phyloP scores from a whole-genome alignment of 2,888 invertebrate genomes.

The Thymelicus lineola region DNA sequence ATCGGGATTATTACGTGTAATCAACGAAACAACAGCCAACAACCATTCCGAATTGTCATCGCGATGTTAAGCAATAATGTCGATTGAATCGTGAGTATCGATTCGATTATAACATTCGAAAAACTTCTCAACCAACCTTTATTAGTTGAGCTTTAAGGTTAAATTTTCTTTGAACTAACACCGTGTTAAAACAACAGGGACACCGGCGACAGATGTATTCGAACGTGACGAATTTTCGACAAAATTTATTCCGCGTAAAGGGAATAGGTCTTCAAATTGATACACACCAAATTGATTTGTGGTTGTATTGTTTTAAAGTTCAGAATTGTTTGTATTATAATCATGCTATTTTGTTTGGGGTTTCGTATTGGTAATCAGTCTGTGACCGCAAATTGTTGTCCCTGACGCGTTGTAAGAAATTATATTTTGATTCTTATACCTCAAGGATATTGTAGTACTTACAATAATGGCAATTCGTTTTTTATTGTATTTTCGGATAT shows the following conservation, averaged over 20 bases:
- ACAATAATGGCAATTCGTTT: slow-evolving; percentile 40
- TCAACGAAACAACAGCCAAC: slow-evolving; percentile 63
- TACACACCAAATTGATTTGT: slow-evolving; percentile 43
- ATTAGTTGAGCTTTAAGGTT: slow-evolving; percentile 36
- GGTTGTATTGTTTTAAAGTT: slow-evolving; percentile 42
- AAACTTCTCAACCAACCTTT: neutral
- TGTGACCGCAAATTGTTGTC: slow-evolving; percentile 85
- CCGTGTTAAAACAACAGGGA: slow-evolving; percentile 6
- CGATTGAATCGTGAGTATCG: slow-evolving; percentile 65
- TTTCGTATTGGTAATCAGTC: slow-evolving; percentile 79
- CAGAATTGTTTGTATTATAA: slow-evolving; percentile 43
- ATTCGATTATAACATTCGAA: slow-evolving; percentile 61
- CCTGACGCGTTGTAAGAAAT: slow-evolving; percentile 82
- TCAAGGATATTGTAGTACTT: slow-evolving; percentile 64
- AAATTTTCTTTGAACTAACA: neutral
- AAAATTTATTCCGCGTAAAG: slow-evolving; percentile 59
- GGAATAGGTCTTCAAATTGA: slow-evolving; percentile 45
- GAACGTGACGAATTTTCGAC: slow-evolving; percentile 83
- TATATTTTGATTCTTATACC: slow-evolving; percentile 81
- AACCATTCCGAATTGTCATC: slow-evolving; percentile 79
- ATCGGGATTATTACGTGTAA: slow-evolving; percentile 73
- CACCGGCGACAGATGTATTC: slow-evolving; percentile 78
- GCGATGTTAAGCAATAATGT: slow-evolving; percentile 77
- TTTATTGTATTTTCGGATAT: neutral
- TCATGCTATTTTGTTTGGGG: slow-evolving; percentile 63